Conservation (phyloP, 92 coral and sea anemone genomes). For the Parazoanthus darwini region DNA sequence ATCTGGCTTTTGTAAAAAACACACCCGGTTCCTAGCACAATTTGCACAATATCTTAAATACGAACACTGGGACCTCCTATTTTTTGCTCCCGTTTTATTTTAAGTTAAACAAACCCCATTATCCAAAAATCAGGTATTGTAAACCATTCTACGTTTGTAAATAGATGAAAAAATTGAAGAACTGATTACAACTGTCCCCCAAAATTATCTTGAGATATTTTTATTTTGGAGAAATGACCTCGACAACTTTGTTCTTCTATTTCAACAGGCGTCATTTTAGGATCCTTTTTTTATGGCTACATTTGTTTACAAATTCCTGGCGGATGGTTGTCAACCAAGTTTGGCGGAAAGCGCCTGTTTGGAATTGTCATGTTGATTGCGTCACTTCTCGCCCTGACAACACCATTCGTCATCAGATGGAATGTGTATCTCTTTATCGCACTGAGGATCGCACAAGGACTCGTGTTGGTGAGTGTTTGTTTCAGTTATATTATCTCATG, state of each 20-base stretch:
- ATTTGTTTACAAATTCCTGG: conserved; percentile 21
- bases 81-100: too few species aligned
- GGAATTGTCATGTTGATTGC: conserved; percentile 3
- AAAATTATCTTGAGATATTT: not conserved
- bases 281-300: conserved; percentile 16
- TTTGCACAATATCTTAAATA: too few species aligned
- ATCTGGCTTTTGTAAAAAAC: too few species aligned
- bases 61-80: too few species aligned
- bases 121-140: too few species aligned
- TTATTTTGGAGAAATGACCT: not conserved
- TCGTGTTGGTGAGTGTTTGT: conserved; percentile 8
- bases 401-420: conserved; percentile 5
- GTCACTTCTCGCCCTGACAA: not conserved
- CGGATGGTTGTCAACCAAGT: conserved; percentile 8
- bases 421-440: conserved; percentile 1
- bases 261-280: conserved; percentile 7
- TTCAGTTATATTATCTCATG: not conserved
- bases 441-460: conserved; percentile 12
- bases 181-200: too few species aligned
- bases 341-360: conserved; percentile 25
- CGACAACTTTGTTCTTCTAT: not conserved
- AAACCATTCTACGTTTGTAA: too few species aligned
- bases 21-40: too few species aligned
- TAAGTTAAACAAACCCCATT: too few species aligned
- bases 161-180: too few species aligned